Conservation (phyloP, 2,113 vertebrate species). For the Agapornis roseicollis region DNA sequence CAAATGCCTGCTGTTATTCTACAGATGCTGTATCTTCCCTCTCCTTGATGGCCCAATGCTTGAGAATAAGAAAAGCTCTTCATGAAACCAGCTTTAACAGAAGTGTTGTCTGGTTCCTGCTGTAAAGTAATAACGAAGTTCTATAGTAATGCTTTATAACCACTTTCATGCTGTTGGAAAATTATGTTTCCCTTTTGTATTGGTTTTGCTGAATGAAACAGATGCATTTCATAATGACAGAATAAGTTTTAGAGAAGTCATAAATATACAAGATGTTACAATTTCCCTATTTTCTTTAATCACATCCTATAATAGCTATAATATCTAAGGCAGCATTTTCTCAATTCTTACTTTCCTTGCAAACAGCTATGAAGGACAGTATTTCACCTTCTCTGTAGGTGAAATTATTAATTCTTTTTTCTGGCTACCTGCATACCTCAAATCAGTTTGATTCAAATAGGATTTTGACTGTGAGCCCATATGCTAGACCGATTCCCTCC, state of each 20-base stretch:
- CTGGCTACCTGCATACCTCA: background rate
- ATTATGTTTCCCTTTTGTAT: background rate
- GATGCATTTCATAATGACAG: background rate
- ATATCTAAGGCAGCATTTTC: background rate
- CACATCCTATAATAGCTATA: background rate
- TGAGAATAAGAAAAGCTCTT: background rate
- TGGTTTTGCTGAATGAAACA: background rate
- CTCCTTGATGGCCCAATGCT: background rate
- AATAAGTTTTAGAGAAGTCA: background rate
- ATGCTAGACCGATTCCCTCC: no score
- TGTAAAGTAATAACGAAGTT: background rate
- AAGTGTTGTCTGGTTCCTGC: background rate
- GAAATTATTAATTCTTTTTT: background rate
- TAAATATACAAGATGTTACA: background rate
- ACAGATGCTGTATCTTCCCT: background rate
- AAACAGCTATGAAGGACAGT: background rate
- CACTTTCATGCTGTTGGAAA: background rate
- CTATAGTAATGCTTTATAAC: background rate
- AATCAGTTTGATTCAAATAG: background rate
- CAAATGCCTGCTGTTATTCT: background rate
- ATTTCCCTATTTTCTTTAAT: background rate
- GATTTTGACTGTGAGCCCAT: no score
- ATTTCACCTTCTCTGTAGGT: background rate
- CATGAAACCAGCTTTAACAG: background rate
- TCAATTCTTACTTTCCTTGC: background rate